Percentiles rank a stretch among this genome's conserved stretches.
These are phyloP conservation scores for Eurois occulta DNA, from an alignment of 2,888 invertebrate species.

Conservation along the genomic window DNA sequence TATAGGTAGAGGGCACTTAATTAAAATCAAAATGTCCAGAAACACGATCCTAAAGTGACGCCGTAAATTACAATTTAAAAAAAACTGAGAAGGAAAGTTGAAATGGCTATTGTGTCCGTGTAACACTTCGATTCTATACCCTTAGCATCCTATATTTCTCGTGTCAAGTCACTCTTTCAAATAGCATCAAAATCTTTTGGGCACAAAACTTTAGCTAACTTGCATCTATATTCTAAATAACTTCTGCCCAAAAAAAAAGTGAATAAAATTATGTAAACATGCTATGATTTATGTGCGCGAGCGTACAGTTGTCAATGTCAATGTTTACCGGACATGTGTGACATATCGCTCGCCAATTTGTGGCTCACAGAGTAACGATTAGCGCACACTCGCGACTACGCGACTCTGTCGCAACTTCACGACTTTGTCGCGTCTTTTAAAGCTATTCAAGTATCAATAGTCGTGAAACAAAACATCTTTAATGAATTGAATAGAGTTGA, in stretches of 20 bases:
- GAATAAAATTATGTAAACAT: neutral
- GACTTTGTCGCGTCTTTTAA: neutral
- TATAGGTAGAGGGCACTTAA: neutral
- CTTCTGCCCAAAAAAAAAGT: neutral
- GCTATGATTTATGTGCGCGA: conserved; percentile 44
- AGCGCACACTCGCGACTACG: conserved; percentile 37
- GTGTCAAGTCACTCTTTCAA: neutral
- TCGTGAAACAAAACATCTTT: conserved; percentile 12
- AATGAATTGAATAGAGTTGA: conserved; percentile 1
- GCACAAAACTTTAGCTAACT: neutral
- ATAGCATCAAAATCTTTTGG: neutral
- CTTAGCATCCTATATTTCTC: neutral
- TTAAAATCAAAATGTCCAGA: neutral
- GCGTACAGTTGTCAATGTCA: conserved; percentile 72
- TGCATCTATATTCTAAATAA: neutral
- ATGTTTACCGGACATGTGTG: conserved; percentile 71
- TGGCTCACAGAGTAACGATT: conserved; percentile 10
- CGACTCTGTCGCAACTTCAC: conserved; percentile 20
- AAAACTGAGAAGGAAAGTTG: neutral
- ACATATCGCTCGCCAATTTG: conserved; percentile 54
- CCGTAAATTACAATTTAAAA: neutral
- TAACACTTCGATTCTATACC: neutral
- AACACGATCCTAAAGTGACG: neutral
- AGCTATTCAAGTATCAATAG: conserved; percentile 1
- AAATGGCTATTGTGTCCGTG: neutral